Evolutionary conservation across 2,888 invertebrate genomes (phyloP).

Genomic region (Leucophenga montana): DNA sequence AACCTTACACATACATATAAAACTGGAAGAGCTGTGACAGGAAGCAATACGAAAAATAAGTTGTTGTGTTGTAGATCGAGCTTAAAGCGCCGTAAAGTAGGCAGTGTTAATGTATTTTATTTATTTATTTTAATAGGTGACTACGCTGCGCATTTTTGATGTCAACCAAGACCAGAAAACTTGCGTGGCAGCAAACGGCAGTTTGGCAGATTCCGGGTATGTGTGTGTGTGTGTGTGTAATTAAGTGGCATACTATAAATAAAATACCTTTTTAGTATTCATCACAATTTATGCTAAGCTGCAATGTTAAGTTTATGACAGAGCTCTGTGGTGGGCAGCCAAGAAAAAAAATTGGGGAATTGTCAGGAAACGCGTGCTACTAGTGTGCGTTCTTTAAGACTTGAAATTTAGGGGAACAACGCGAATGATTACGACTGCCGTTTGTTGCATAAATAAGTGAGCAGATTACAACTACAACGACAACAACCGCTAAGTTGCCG

Average conservation of each 20-base stretch:
- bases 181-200: background rate
- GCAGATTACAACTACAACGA: slow-evolving; percentile 32
- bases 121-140: slow-evolving; percentile 9
- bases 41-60: slow-evolving; percentile 17
- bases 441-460: slow-evolving; percentile 51
- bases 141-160: background rate
- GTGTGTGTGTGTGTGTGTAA: slow-evolving; percentile 47
- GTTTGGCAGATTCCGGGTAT: background rate
- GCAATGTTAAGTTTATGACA: slow-evolving; percentile 54
- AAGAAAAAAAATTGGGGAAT: background rate
- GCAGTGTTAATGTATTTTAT: slow-evolving; percentile 8
- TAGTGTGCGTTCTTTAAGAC: background rate
- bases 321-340: background rate
- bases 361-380: background rate
- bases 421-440: slow-evolving; percentile 20
- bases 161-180: slow-evolving; percentile 6
- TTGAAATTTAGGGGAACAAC: slow-evolving; percentile 13
- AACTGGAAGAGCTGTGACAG: slow-evolving; percentile 30
- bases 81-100: slow-evolving; percentile 33
- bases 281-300: slow-evolving; percentile 69
- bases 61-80: slow-evolving; percentile 31
- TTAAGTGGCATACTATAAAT: slow-evolving; percentile 65
- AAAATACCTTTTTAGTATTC: slow-evolving; percentile 70
- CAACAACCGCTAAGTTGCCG: slow-evolving; percentile 26
- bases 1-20: slow-evolving; percentile 2